Evolutionary conservation across 2,797 vertebrate genomes (phyloP).

Genomic region (Spatula versicolor): DNA sequence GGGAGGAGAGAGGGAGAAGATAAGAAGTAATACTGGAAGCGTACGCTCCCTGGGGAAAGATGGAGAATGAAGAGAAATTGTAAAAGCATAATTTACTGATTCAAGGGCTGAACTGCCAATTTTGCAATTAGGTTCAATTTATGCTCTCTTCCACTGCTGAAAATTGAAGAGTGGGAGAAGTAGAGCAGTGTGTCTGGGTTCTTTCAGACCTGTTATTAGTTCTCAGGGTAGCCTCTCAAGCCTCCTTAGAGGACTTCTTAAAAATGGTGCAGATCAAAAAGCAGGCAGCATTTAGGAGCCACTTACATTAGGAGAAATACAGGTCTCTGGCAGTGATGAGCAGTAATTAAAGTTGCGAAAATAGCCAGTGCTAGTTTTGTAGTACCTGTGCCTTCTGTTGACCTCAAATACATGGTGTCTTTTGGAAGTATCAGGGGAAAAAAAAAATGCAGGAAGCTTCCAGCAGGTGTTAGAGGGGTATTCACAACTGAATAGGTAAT

Average conservation of each 20-base stretch:
- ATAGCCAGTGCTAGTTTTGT: background rate
- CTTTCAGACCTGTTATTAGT: constrained; percentile 59
- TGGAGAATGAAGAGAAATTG: background rate
- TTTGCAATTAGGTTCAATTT: constrained; percentile 59
- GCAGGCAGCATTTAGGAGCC: background rate
- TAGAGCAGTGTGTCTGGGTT: constrained; percentile 18
- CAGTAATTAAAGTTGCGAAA: constrained; percentile 2
- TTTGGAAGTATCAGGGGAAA: background rate
- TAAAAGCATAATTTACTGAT: background rate
- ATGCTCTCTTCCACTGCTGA: background rate
- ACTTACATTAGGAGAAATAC: background rate
- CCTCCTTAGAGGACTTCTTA: background rate
- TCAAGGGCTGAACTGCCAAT: constrained; percentile 33
- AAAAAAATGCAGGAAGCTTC: background rate
- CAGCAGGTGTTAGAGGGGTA: background rate
- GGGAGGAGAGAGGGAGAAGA: background rate
- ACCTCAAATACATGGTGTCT: background rate
- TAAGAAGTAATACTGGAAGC: background rate
- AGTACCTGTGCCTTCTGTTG: background rate
- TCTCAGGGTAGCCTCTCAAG: background rate
- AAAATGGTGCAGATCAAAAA: background rate
- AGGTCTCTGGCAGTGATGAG: background rate
- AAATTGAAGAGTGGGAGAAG: constrained; percentile 56
- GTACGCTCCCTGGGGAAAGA: background rate
- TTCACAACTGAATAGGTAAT: background rate